A percentile compares a stretch with the other conserved stretches of the same genome.
phyloP scores from a whole-genome alignment of 2,113 vertebrate genomes.

The Oryzias curvinotus region DNA sequence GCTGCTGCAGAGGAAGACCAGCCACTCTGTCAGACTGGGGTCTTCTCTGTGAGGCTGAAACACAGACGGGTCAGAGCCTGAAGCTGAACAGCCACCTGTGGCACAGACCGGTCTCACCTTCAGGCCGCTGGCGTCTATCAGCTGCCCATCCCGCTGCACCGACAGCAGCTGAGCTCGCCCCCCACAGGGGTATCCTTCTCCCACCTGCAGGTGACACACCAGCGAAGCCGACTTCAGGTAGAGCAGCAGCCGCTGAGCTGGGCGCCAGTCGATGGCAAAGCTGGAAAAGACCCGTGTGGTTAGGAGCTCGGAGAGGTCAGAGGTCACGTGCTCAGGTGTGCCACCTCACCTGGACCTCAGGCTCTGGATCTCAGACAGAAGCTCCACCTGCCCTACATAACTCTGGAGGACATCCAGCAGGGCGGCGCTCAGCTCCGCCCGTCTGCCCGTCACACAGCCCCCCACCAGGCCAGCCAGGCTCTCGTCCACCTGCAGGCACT shows the following conservation, averaged over 20 bases:
- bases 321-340: not conserved
- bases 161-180: conserved; percentile 59
- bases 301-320: not conserved
- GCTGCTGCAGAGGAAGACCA: conserved; percentile 64
- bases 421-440: conserved; percentile 53
- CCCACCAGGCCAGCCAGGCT: conserved; percentile 51
- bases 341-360: conserved; percentile 68
- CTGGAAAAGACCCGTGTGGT: conserved; percentile 31
- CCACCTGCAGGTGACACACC: conserved; percentile 71
- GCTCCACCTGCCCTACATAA: conserved; percentile 65
- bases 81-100: not conserved
- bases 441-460: conserved; percentile 28
- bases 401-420: conserved; percentile 65
- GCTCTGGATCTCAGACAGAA: conserved; percentile 74
- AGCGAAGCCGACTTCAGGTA: conserved; percentile 71
- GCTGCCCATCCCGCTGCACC: conserved; percentile 50
- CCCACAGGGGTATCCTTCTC: conserved; percentile 66
- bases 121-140: conserved; percentile 45
- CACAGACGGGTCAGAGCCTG: not conserved
- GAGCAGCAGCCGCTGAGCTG: conserved; percentile 63
- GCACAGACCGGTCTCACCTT: conserved; percentile 44
- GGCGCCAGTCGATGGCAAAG: conserved; percentile 78
- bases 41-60: conserved; percentile 49
- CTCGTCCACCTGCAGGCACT: conserved; percentile 45
- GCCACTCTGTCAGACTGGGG: conserved; percentile 67